Conservation (phyloP, 2,797 vertebrate species). For the Tokudaia muenninki region DNA sequence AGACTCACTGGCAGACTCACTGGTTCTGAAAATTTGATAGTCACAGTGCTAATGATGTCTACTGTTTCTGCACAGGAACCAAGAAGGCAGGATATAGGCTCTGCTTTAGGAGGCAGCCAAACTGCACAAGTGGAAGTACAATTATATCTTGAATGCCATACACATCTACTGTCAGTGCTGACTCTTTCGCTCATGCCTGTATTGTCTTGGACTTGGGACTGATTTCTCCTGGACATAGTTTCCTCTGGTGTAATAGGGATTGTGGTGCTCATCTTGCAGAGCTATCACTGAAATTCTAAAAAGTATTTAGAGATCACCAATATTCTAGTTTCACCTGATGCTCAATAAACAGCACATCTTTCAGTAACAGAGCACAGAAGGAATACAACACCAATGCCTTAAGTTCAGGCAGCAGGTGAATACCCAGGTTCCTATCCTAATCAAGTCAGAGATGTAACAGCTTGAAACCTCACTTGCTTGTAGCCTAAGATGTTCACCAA, state of each 20-base stretch:
- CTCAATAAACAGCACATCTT: not conserved
- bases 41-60: not conserved
- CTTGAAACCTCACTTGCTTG: constrained; percentile 6
- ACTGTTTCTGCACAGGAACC: not conserved
- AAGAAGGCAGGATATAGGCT: not conserved
- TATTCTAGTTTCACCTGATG: not conserved
- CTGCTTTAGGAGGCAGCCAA: not conserved
- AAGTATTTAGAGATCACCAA: not conserved
- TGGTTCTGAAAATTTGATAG: not conserved
- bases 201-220: not conserved
- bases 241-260: not conserved
- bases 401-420: not conserved
- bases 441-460: not conserved
- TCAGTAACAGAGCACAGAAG: constrained; percentile 17
- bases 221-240: constrained; percentile 1
- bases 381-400: not conserved
- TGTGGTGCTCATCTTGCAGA: not conserved
- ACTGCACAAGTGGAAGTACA: not conserved
- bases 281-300: not conserved
- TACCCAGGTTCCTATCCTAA: not conserved
- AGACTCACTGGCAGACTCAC: not conserved
- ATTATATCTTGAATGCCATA: not conserved
- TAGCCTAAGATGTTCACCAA: not conserved
- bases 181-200: not conserved
- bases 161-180: not conserved